Evolutionary conservation across 1,140 invertebrate genomes (phyloP), one percentile per base, ranked within the genome.

Genomic region (Homarus americanus): DNA sequence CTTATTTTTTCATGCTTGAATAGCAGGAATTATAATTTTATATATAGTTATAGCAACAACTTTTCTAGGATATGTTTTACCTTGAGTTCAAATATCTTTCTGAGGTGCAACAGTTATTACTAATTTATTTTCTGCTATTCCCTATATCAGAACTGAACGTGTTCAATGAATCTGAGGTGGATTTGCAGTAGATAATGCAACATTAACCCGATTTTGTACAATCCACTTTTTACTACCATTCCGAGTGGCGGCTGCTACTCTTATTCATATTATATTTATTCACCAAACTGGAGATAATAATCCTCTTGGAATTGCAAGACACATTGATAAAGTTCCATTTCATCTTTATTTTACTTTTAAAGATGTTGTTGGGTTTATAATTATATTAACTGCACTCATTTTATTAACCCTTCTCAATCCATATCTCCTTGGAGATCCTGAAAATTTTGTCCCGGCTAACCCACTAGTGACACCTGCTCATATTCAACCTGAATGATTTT

Each of bases 401-500:
- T n/a, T 10, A 28, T 93, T 92, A 87, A 88, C 53, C 80, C 93
- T 94, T 89, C 92, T 93, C 85, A 94, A 93, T 79, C 96, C 96
- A n/a, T 95, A 95, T 93, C 76, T 96, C 93, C 93, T 97, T 94
- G 94, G 82, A 24, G 63, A 72, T 0, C 53, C 63, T 1, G 66
- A 66, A 9, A 84, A 84, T 32, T 72, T 84, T 95, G 95, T 94
- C 28, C 94, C 95, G 24, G 96, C 96, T 69, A 96, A 96, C 92
- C 95, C 95, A n/a, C 93, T 96, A 95, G 95, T 96, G 36, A 97
- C 96, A 0, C 96, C 96, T 3, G 93, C 95, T 58, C 96, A 96
- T 94, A 97, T 97, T 95, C 95, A 84, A 72, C 82, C 82, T 32
- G 82, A 84, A 69, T 72, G 82, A 40, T 84, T 69, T 38, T 94